Base-by-base conservation (phyloP, 1,140 invertebrate species). In the Hypothenemus hampei region DNA sequence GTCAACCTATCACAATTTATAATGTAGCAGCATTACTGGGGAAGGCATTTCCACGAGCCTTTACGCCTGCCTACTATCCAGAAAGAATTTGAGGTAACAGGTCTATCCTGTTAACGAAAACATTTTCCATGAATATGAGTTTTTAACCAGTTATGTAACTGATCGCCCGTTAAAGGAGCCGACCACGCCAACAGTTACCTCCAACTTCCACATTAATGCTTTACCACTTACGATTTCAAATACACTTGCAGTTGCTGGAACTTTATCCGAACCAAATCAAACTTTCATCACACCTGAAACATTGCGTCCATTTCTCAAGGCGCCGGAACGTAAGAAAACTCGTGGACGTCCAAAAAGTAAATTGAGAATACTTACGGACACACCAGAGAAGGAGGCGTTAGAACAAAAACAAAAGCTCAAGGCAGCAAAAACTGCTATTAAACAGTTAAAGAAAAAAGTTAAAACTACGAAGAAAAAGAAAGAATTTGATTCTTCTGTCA, bases 331-430 rank as follows among this genome's bases (percentile, higher is more conserved):
- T 4, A 48, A 48, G 20, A 44, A 19, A 33, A 43, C 4, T 8
- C 13, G 20, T 10, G 26, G 29, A 31, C 6, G 39, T 22, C 13
- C 33, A 22, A 19, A 21, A 37, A 43, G 52, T 18, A 55, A 55
- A 35, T 46, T 43, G 16, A 5, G 20, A 16, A 55, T 47, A 23
- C 41, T 36, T 29, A 55, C 52, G 3, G 43, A 55, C 19, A 55
- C 52, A 15, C 20, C 52, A 39, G 52, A 55, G 39, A 55, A 55
- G 24, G 33, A 53, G n/a, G 51, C 45, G 15, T 5, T 36, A 15
- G 35, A 8, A 11, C 8, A 4, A 36, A 8, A 16, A 8, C 35
- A 55, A 37, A 21, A 46, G 19, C 5, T 10, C 1, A 41, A 20
- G 15, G 13, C 39, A 4, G 7, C 6, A 18, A 22, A 41, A 19